phyloP scores from a whole-genome alignment of 1,140 invertebrate species.

The Drosophila watanabei region DNA sequence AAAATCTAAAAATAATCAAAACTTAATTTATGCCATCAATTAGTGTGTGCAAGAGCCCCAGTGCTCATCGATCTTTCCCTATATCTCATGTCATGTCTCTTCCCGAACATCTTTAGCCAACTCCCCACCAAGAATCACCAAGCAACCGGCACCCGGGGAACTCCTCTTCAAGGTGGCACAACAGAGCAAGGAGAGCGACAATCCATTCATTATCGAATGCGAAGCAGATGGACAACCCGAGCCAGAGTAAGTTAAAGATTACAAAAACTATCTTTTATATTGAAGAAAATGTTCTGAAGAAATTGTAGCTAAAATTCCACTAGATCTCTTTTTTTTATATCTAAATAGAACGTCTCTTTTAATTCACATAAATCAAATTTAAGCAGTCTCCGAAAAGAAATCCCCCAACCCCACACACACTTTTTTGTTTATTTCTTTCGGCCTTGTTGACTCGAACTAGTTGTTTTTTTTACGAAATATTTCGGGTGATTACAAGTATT shows the following conservation, averaged over 20 bases:
- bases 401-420: constrained; percentile 11
- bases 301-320: background rate
- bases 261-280: background rate
- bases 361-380: constrained; percentile 68
- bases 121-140: constrained; percentile 94
- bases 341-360: constrained; percentile 9
- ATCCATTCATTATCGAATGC: constrained; percentile 97
- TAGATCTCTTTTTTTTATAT: constrained; percentile 1
- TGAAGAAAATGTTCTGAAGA: no score
- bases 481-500: constrained; percentile 34
- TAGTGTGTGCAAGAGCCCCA: constrained; percentile 38
- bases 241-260: constrained; percentile 89
- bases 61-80: constrained; percentile 13
- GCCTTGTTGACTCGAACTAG: constrained; percentile 33
- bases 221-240: constrained; percentile 96
- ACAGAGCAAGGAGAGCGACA: constrained; percentile 93
- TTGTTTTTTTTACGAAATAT: constrained; percentile 40
- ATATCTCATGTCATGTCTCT: background rate
- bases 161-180: constrained; percentile 95
- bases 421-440: constrained; percentile 37
- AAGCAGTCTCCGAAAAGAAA: constrained; percentile 40
- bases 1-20: constrained; percentile 47
- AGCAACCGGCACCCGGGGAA: constrained; percentile 96
- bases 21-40: constrained; percentile 73
- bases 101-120: constrained; percentile 87